A percentile compares a stretch with the other conserved stretches of the same genome.
Evolutionary conservation across 2,888 invertebrate species (phyloP).

Genomic region (Brenthis hecate): DNA sequence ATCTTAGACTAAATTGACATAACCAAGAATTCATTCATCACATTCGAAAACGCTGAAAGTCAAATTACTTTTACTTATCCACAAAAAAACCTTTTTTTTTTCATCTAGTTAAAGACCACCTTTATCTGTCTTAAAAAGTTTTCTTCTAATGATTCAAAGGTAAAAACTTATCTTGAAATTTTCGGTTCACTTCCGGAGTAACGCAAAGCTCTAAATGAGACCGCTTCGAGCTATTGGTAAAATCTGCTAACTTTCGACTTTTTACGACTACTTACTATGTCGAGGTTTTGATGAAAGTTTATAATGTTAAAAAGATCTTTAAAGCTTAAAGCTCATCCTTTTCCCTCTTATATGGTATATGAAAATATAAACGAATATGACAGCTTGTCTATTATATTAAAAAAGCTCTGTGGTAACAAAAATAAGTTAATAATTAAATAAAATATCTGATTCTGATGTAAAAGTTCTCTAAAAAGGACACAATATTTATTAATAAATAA

Average conservation of each 20-base stretch:
- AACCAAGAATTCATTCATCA: no score
- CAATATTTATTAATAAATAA: no score
- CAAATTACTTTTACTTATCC: background rate
- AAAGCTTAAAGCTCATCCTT: background rate
- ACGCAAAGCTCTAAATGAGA: constrained; percentile 16
- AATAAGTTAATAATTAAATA: no score
- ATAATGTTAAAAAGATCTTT: constrained; percentile 2
- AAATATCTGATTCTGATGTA: no score
- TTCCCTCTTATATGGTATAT: background rate
- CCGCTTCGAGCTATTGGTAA: constrained; percentile 9
- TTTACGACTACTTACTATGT: constrained; percentile 17
- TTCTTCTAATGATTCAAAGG: constrained; percentile 19
- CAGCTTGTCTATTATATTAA: background rate
- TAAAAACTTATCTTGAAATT: constrained; percentile 23
- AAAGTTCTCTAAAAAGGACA: no score
- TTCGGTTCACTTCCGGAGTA: constrained; percentile 29
- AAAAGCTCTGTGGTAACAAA: no score
- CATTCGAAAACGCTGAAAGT: background rate
- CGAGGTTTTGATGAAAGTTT: constrained; percentile 1
- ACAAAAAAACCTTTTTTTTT: background rate
- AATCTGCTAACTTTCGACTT: constrained; percentile 24
- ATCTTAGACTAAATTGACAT: no score
- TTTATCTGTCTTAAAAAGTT: constrained; percentile 2
- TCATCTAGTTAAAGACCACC: background rate
- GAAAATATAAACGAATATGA: background rate